phyloP scores from a whole-genome alignment of 2,797 vertebrate genomes.

The Enteromius unitaeniatus region DNA sequence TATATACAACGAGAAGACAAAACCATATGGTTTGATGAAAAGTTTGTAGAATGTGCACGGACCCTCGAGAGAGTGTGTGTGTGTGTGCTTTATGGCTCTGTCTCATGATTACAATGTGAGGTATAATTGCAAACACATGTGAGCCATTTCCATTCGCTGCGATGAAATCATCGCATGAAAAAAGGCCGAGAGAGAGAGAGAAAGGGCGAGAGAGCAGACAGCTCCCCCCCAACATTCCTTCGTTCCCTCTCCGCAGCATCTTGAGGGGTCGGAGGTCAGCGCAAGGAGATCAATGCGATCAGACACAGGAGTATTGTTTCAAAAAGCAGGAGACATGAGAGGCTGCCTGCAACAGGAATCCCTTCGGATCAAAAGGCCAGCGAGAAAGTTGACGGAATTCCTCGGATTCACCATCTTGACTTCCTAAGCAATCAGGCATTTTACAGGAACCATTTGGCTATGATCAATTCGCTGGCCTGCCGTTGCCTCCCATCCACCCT shows the following conservation, averaged over 20 bases:
- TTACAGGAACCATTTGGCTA: conserved; percentile 65
- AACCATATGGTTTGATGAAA: conserved; percentile 55
- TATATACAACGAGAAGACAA: conserved; percentile 41
- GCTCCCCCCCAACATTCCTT: conserved; percentile 55
- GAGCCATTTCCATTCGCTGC: conserved; percentile 57
- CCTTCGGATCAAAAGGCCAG: conserved; percentile 61
- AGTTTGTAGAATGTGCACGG: conserved; percentile 47
- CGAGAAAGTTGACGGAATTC: conserved; percentile 63
- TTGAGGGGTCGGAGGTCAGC: conserved; percentile 63
- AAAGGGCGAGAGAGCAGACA: conserved; percentile 39
- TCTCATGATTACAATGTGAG: conserved; percentile 60
- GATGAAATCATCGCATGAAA: conserved; percentile 66
- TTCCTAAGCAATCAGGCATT: conserved; percentile 63
- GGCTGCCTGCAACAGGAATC: conserved; percentile 55
- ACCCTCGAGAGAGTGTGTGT: conserved; percentile 35
- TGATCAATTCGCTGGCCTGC: conserved; percentile 59
- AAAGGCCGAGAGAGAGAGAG: conserved; percentile 38
- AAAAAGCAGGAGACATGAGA: conserved; percentile 64
- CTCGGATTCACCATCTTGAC: conserved; percentile 60
- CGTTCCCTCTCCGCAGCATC: conserved; percentile 62
- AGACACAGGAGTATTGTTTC: conserved; percentile 68
- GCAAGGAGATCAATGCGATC: conserved; percentile 63
- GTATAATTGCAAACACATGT: conserved; percentile 65
- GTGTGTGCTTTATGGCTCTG: conserved; percentile 48
- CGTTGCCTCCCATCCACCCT: conserved; percentile 54